Conservation (phyloP, 2,797 vertebrate species). For the Hylomyscus alleni region DNA sequence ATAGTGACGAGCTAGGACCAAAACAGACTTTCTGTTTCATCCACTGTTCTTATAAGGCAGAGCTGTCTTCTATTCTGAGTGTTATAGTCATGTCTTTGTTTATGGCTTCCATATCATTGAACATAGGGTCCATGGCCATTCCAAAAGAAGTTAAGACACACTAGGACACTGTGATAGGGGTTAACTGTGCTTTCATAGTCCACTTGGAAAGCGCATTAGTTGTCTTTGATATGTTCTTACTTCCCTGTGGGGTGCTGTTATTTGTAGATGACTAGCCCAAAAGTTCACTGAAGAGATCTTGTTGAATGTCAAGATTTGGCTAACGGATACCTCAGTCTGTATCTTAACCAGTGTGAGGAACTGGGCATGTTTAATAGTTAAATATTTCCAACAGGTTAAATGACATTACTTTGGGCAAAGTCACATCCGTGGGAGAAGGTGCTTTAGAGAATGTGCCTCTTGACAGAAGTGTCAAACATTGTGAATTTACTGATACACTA, state of each 20-base stretch:
- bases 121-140: no score
- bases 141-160: neutral
- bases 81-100: neutral
- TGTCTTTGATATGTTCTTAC: neutral
- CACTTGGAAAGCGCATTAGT: neutral
- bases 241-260: neutral
- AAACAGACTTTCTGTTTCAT: neutral
- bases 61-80: neutral
- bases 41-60: neutral
- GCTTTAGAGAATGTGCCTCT: neutral
- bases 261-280: neutral
- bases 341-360: neutral
- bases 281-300: neutral
- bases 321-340: neutral
- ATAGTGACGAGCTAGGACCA: neutral
- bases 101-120: neutral
- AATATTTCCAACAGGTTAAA: neutral
- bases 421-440: neutral
- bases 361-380: neutral
- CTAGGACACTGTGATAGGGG: no score
- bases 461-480: neutral
- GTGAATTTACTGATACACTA: neutral
- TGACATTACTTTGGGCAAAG: neutral
- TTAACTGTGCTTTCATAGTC: neutral
- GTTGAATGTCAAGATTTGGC: neutral